Conservation (phyloP, 2,888 invertebrate species). For the Epinotia demarniana region DNA sequence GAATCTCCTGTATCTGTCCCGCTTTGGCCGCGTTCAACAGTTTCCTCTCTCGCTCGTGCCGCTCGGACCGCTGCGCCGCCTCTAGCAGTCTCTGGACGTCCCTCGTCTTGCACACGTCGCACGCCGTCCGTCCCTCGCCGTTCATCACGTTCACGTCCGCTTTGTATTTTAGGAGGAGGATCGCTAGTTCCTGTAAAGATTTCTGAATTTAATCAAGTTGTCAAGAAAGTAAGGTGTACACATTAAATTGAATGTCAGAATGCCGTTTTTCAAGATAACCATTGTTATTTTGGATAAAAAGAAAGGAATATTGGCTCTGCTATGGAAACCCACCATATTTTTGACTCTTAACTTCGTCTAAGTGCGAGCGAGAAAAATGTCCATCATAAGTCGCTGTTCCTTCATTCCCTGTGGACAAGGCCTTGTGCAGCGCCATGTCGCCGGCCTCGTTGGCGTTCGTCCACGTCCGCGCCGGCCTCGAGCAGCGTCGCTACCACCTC, state of each 20-base stretch:
- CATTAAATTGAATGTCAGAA: too few relatives aligned
- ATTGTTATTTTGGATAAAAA: too few relatives aligned
- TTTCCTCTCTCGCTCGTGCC: slow-evolving; percentile 79
- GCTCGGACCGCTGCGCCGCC: slow-evolving; percentile 86
- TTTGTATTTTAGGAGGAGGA: slow-evolving; percentile 84
- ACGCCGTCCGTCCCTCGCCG: slow-evolving; percentile 86
- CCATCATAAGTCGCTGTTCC: too few relatives aligned
- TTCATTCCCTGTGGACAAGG: slow-evolving; percentile 88
- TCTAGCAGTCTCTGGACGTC: slow-evolving; percentile 83
- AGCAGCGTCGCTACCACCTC: slow-evolving; percentile 85
- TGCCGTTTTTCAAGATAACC: too few relatives aligned
- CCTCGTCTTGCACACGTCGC: slow-evolving; percentile 83
- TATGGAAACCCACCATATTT: too few relatives aligned
- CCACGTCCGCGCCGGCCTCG: slow-evolving; percentile 84
- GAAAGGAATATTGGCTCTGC: too few relatives aligned
- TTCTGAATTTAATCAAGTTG: background rate
- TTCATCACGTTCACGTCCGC: slow-evolving; percentile 87
- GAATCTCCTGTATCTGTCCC: slow-evolving; percentile 83
- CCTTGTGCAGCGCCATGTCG: slow-evolving; percentile 87
- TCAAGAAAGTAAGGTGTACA: too few relatives aligned
- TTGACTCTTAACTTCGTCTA: too few relatives aligned
- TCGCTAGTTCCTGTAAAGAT: slow-evolving; percentile 85
- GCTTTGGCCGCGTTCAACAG: slow-evolving; percentile 86
- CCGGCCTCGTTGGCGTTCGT: slow-evolving; percentile 87
- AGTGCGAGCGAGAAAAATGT: too few relatives aligned